A percentile compares a stretch with the other conserved stretches of the same genome.
Evolutionary conservation across 2,797 vertebrate species (phyloP).

Genomic region (Limosa lapponica): DNA sequence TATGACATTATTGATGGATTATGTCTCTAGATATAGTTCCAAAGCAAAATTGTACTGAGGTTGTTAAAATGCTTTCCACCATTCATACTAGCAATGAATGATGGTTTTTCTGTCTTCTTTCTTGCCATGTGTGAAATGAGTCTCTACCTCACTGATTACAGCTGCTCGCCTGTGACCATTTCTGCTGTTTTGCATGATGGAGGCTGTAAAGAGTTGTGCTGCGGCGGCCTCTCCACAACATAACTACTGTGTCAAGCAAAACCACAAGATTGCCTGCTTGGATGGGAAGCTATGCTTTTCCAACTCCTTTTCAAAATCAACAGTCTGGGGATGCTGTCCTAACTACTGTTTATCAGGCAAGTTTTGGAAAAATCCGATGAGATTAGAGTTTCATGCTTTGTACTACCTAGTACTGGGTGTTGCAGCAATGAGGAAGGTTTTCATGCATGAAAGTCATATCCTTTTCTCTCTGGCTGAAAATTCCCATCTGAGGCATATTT

Average conservation of each 20-base stretch:
- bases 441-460: background rate
- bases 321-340: background rate
- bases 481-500: background rate
- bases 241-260: background rate
- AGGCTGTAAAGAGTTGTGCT: background rate
- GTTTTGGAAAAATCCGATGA: background rate
- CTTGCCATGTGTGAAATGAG: slow-evolving; percentile 49
- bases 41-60: background rate
- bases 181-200: background rate
- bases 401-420: background rate
- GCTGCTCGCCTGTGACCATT: background rate
- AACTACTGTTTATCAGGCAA: background rate
- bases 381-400: background rate
- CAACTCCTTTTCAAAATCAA: background rate
- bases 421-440: background rate
- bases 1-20: background rate
- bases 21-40: background rate
- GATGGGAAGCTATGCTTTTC: background rate
- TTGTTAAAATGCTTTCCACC: slow-evolving; percentile 5
- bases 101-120: slow-evolving; percentile 23
- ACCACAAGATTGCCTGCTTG: background rate
- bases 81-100: background rate
- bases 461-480: background rate
- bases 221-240: background rate
- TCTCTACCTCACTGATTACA: background rate